Evolutionary conservation across 2,888 invertebrate species (phyloP).

Genomic region (Cylloceria caligata): DNA sequence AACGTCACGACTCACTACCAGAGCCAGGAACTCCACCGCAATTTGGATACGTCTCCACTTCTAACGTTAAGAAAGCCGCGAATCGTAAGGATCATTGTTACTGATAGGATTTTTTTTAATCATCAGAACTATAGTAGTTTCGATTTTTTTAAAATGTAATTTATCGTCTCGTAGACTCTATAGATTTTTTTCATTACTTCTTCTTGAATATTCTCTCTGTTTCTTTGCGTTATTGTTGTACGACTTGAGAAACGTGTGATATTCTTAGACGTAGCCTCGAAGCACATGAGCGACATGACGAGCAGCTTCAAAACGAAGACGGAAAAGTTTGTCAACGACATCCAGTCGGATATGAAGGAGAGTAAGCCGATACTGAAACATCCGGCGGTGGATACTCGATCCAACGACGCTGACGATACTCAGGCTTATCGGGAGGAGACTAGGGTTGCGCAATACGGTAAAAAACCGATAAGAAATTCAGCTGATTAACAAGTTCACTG

Average conservation of each 20-base stretch:
- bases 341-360: slow-evolving; percentile 87
- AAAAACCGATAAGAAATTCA: slow-evolving; percentile 71
- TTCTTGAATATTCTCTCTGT: slow-evolving; percentile 10
- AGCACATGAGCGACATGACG: slow-evolving; percentile 89
- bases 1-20: slow-evolving; percentile 61
- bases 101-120: slow-evolving; percentile 40
- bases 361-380: slow-evolving; percentile 85
- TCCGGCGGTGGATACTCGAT: slow-evolving; percentile 76
- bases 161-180: slow-evolving; percentile 6
- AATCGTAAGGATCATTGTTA: slow-evolving; percentile 80
- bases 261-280: slow-evolving; percentile 86
- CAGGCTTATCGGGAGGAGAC: slow-evolving; percentile 90
- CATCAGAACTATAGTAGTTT: not conserved
- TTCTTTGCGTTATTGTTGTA: slow-evolving; percentile 12
- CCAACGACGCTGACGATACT: slow-evolving; percentile 85
- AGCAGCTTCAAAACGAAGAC: slow-evolving; percentile 89
- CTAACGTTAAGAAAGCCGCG: slow-evolving; percentile 79
- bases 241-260: slow-evolving; percentile 57
- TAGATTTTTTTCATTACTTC: slow-evolving; percentile 39
- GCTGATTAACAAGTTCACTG: slow-evolving; percentile 50
- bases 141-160: not conserved
- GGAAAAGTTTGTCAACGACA: slow-evolving; percentile 88
- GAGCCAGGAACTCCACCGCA: slow-evolving; percentile 85
- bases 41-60: slow-evolving; percentile 85
- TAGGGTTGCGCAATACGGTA: slow-evolving; percentile 90